Evolutionary conservation across 2,888 invertebrate species (phyloP).

Genomic region (Scaptomyza caliginosa): DNA sequence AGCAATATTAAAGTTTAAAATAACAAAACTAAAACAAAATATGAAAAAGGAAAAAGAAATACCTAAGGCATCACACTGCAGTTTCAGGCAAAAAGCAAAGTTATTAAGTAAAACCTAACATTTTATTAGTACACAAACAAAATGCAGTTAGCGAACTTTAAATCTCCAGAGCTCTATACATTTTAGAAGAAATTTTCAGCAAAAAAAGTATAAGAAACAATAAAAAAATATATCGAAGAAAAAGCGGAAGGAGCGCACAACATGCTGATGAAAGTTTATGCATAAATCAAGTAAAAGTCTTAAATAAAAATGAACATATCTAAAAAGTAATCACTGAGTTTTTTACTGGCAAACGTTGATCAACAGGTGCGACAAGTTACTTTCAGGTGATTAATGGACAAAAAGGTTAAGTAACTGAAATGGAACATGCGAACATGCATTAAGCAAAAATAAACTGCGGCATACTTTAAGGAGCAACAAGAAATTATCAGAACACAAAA

Average conservation of each 20-base stretch:
- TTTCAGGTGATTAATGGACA: background rate
- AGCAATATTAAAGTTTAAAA: constrained; percentile 73
- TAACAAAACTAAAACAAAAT: constrained; percentile 23
- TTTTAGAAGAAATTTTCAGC: constrained; percentile 68
- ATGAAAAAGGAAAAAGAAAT: constrained; percentile 11
- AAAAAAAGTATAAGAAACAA: constrained; percentile 16
- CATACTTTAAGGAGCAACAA: background rate
- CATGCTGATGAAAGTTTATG: constrained; percentile 58
- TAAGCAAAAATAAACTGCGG: background rate
- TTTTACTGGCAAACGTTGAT: constrained; percentile 3
- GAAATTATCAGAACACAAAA: background rate
- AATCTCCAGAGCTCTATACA: constrained; percentile 54
- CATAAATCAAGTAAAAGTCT: constrained; percentile 73
- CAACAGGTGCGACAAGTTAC: constrained; percentile 5
- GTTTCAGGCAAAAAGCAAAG: constrained; percentile 52
- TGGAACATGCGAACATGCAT: background rate
- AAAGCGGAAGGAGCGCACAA: constrained; percentile 34
- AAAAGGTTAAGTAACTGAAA: background rate
- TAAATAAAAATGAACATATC: constrained; percentile 80
- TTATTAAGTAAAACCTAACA: constrained; percentile 39
- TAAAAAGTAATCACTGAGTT: constrained; percentile 53
- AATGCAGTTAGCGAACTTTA: constrained; percentile 44
- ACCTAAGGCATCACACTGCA: constrained; percentile 49
- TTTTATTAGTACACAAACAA: constrained; percentile 55
- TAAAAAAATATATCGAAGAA: constrained; percentile 1